Percentiles rank a stretch among this genome's conserved stretches.
phyloP scores from a whole-genome alignment of 2,888 invertebrate genomes.

The Suillia variegata region DNA sequence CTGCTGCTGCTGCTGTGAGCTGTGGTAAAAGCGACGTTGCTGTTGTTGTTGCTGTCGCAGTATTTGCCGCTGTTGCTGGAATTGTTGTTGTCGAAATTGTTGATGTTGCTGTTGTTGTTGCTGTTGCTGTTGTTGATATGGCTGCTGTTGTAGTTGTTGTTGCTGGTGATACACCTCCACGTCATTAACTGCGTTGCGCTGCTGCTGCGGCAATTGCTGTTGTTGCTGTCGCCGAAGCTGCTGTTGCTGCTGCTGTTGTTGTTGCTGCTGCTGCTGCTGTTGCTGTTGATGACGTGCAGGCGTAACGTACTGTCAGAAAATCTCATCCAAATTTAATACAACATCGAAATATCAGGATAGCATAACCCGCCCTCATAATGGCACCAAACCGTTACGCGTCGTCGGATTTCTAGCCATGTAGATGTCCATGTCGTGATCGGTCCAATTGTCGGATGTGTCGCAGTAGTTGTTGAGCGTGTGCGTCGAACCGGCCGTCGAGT shows the following conservation, averaged over 20 bases:
- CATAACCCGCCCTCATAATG: conserved; percentile 68
- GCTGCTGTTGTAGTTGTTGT: conserved; percentile 20
- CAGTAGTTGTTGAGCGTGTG: conserved; percentile 84
- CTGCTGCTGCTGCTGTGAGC: conserved; percentile 31
- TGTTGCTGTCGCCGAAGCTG: too few species aligned
- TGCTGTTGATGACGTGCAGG: conserved; percentile 33
- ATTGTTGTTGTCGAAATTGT: conserved; percentile 42
- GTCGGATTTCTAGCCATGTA: conserved; percentile 93
- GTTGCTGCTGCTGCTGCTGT: conserved; percentile 23
- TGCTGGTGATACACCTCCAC: conserved; percentile 20
- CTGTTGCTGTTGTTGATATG: conserved; percentile 34
- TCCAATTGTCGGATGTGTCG: conserved; percentile 91
- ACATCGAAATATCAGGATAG: conserved; percentile 62
- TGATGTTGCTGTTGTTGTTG: conserved; percentile 40
- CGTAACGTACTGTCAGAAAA: conserved; percentile 61
- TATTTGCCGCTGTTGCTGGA: conserved; percentile 34
- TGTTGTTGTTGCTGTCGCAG: conserved; percentile 36
- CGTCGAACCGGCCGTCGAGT: conserved; percentile 78
- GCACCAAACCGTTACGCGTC: conserved; percentile 82
- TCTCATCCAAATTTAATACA: conserved; percentile 61
- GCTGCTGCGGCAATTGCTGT: conserved; percentile 25
- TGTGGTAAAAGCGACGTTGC: conserved; percentile 29
- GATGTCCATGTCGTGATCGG: conserved; percentile 94
- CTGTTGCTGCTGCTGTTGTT: conserved; percentile 29
- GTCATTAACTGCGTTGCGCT: conserved; percentile 35